Base-by-base conservation (phyloP, 2,113 vertebrate species). In the Australoheros scitulus region DNA sequence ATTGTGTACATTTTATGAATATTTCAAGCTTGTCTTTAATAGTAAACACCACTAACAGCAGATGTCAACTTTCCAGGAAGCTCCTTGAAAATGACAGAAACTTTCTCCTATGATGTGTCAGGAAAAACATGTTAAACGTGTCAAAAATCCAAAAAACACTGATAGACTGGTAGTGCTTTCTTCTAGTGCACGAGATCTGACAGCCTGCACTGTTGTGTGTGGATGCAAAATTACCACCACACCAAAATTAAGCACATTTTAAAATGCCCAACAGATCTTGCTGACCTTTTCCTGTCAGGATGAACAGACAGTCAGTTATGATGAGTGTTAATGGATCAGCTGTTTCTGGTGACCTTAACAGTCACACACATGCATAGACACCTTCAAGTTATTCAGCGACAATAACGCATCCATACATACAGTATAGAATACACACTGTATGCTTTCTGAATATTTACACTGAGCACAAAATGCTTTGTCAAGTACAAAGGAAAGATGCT, bases 41-140 rank as follows among this genome's bases (percentile, higher is more conserved):
- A 29, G 29, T 29, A 29, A 29, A 29, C 29, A 29, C 29, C 29
- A 6, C 11, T 64, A 64, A 0, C 22, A 41, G 0, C 0, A 64
- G 36, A 65, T n/a, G 22, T 64, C 13, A 64, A 41, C 6, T 64
- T 64, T 64, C 61, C n/a, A 22, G 0, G 13, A 41, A 65, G 13
- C 36, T 43, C 36, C 15, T 43, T 65, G 38, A 43, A 65, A 65
- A 64, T 41, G 36, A 43, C 38, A 65, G 13, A 43, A 43, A 65
- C 7, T 3, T 65, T 65, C 0, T 0, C 38, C 13, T 65, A 9
- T 65, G 7, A 65, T 43, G 13, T 15, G 43, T 47, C 5, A 15
- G 14, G 43, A 15, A 47, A 47, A 47, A 47, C 14, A 15, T 3
- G 5, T 47, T 15, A 47, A 14, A 47, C 11, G 2, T 47, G 43